These are phyloP conservation scores for Mesoclemmys tuberculata DNA, from an alignment of 2,113 vertebrate genomes.

Conservation along the genomic window DNA sequence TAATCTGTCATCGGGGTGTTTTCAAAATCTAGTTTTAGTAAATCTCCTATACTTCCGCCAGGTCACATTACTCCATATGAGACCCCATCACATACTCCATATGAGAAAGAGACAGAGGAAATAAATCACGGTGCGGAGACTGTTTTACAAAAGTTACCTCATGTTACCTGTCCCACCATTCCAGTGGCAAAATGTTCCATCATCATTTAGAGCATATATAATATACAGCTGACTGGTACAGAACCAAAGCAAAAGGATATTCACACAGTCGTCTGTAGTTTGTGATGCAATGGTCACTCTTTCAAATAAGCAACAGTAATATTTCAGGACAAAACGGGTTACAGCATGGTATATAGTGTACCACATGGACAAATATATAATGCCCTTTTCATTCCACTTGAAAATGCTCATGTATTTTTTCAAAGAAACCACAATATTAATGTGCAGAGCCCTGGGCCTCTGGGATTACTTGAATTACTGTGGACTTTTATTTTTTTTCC, in stretches of 20 bases:
- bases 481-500: slow-evolving; percentile 66
- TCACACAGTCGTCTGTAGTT: slow-evolving; percentile 50
- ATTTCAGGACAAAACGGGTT: neutral
- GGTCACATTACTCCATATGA: neutral
- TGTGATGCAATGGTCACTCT: slow-evolving; percentile 2
- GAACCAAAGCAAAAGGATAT: slow-evolving; percentile 1
- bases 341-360: neutral
- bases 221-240: neutral
- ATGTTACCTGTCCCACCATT: neutral
- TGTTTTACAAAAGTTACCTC: neutral
- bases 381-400: slow-evolving; percentile 5
- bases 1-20: slow-evolving; percentile 1
- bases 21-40: neutral
- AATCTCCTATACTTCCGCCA: slow-evolving; percentile 8
- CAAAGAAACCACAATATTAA: slow-evolving; percentile 74
- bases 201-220: neutral
- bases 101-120: slow-evolving; percentile 23
- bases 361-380: neutral
- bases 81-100: slow-evolving; percentile 18
- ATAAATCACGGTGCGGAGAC: slow-evolving; percentile 50
- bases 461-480: slow-evolving; percentile 76
- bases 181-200: neutral
- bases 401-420: slow-evolving; percentile 28
- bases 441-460: slow-evolving; percentile 76
- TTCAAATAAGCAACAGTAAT: neutral